Percentiles rank a stretch among this genome's conserved stretches.
phyloP scores from a whole-genome alignment of 2,888 invertebrate species.

The Meliscaeva auricollis region DNA sequence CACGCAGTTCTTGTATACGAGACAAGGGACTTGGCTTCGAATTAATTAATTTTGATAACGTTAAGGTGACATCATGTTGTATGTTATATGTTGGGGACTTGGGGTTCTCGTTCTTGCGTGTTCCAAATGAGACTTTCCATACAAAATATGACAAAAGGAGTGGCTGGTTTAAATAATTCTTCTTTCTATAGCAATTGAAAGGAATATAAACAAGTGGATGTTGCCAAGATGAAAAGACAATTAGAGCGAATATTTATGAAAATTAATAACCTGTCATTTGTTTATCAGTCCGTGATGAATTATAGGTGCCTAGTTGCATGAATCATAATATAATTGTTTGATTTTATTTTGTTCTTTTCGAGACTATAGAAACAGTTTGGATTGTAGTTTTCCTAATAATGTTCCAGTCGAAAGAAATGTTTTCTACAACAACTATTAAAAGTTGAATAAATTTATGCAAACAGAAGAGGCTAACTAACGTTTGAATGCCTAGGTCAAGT shows the following conservation, averaged over 20 bases:
- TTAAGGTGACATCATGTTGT: constrained; percentile 40
- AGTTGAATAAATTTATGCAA: too few relatives aligned
- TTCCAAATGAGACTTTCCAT: constrained; percentile 14
- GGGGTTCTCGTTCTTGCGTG: constrained; percentile 6
- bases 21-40: constrained; percentile 36
- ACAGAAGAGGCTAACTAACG: too few relatives aligned
- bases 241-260: constrained; percentile 34
- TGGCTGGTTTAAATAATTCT: constrained; percentile 6
- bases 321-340: neutral
- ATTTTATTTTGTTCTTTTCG: neutral
- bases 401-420: too few relatives aligned
- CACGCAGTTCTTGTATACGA: constrained; percentile 11
- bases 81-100: neutral
- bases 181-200: neutral
- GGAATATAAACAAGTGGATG: neutral
- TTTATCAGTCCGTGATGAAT: neutral
- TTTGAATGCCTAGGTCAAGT: too few relatives aligned
- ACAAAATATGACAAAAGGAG: constrained; percentile 28
- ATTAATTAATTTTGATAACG: constrained; percentile 74
- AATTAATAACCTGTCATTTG: constrained; percentile 22
- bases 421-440: too few relatives aligned
- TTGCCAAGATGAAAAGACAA: constrained; percentile 7
- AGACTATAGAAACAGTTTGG: neutral
- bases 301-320: neutral
- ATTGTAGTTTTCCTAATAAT: too few relatives aligned